Percentiles rank a stretch among this genome's conserved stretches.
Evolutionary conservation across 1,140 invertebrate species (phyloP).

Genomic region (Andricus grossulariae): DNA sequence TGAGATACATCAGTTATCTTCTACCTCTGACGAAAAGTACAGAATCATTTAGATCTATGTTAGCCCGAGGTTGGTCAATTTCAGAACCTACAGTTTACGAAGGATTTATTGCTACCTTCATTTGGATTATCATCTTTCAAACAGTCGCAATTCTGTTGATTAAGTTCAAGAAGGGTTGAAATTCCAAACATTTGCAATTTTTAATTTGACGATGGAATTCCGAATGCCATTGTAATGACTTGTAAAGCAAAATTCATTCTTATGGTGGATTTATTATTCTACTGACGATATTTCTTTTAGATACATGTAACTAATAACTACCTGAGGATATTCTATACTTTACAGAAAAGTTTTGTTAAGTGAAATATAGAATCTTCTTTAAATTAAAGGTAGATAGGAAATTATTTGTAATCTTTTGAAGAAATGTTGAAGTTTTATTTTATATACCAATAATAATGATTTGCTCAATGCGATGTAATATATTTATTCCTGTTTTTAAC

Average conservation of each 20-base stretch:
- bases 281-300: too few species aligned
- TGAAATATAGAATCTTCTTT: not conserved
- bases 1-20: constrained; percentile 87
- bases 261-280: too few species aligned
- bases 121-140: constrained; percentile 91
- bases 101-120: constrained; percentile 88
- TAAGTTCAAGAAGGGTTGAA: constrained; percentile 89
- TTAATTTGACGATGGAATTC: not conserved
- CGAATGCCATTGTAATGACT: not conserved
- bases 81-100: constrained; percentile 86
- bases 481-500: constrained; percentile 39
- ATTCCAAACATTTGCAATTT: not conserved
- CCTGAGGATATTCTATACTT: too few species aligned
- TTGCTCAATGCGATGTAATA: constrained; percentile 30
- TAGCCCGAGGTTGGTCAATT: constrained; percentile 92
- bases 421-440: not conserved
- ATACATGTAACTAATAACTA: too few species aligned
- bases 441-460: not conserved
- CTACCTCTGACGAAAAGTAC: constrained; percentile 95
- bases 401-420: not conserved
- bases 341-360: not conserved
- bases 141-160: constrained; percentile 86
- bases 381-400: not conserved
- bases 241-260: too few species aligned
- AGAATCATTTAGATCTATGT: constrained; percentile 91